Evolutionary conservation across 2,797 vertebrate species (phyloP), one percentile per base, ranked within the genome.

Genomic region (Adrianichthys oophorus): DNA sequence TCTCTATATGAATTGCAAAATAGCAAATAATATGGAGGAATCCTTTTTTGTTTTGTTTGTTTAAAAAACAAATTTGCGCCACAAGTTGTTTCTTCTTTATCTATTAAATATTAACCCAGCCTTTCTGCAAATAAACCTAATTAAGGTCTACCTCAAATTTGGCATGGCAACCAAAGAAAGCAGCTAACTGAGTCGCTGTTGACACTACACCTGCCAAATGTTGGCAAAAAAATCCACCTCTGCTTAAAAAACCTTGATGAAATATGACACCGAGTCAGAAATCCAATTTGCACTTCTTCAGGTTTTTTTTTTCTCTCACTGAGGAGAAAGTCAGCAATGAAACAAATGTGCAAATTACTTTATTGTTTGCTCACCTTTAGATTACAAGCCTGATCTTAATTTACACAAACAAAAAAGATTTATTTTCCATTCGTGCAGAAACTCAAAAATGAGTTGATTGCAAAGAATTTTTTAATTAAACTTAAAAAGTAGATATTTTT

Each of bases 221-320:
- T 23, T 76, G 75, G 75, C 52, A 46, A 56, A 2, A 50, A 72
- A 71, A 70, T 78, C 71, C 52, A 54, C 56, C 42, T 1, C 53
- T 5, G 29, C 59, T 65, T 47, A 72, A 48, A 49, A 60, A 80
- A 66, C 65, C 62, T 60, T 78, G 63, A 85, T 84, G 62, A 83
- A 73, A 80, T 70, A 78, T 76, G 71, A 84, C 76, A 82, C 76
- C 43, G 74, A 85, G 78, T 85, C 74, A 84, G 73, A 59, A 85
- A 77, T 80, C 63, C 73, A 56, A 81, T 78, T 80, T 82, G 58
- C 50, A 57, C 46, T 65, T 50, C 43, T 57, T 71, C 65, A 16
- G 17, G 40, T 65, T 57, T 19, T 56, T 42, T 3, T 54, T 18
- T 5, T 48, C 50, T 57, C 59, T 6, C 13, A 41, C 50, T 61